Base-by-base conservation (phyloP, 2,797 vertebrate genomes). In the Lophotriccus pileatus region DNA sequence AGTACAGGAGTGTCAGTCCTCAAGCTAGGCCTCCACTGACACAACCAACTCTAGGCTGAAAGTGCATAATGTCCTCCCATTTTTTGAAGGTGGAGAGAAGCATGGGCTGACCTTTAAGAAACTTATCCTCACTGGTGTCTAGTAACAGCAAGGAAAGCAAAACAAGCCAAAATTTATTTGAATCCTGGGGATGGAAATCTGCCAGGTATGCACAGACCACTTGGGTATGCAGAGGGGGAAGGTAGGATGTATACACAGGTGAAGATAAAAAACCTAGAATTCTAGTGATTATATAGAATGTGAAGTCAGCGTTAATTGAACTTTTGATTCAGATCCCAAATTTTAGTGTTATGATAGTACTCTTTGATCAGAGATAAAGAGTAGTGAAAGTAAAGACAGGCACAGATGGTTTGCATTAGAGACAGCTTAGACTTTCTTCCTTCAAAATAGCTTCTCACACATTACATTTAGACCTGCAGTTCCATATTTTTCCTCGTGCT, bases 301-400 rank as follows among this genome's bases (percentile, higher is more conserved):
- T 91, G 47, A 87, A 94, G 91, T 93, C 92, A 95, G 91, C 77
- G 1, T 82, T 97, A 96, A 95, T 79, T 87, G 79, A 90, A 91
- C 79, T 94, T 90, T 88, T 92, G 75, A 95, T 89, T 94, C 79
- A 50, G 72, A 81, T 73, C 70, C 92, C 7, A 2, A 91, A 73
- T 91, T 91, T 89, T 46, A 87, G 53, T 66, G 62, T 73, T 86
- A 79, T 76, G 87, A 78, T 92, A 95, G 22, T 43, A 49, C 19
- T 50, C 74, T 88, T 60, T 84, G 95, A 95, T 94, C 68, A 83
- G 86, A 95, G 90, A 96, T 95, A 97, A 97, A 95, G 63, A 60
- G 37, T 11, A 72, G 84, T 72, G 86, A 87, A 93, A 89, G 60
- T 70, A 88, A 84, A 94, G 93, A 79, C 78, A 91, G 64, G 41